phyloP scores from a whole-genome alignment of 2,888 invertebrate genomes.

The Sepioteuthis lessoniana region DNA sequence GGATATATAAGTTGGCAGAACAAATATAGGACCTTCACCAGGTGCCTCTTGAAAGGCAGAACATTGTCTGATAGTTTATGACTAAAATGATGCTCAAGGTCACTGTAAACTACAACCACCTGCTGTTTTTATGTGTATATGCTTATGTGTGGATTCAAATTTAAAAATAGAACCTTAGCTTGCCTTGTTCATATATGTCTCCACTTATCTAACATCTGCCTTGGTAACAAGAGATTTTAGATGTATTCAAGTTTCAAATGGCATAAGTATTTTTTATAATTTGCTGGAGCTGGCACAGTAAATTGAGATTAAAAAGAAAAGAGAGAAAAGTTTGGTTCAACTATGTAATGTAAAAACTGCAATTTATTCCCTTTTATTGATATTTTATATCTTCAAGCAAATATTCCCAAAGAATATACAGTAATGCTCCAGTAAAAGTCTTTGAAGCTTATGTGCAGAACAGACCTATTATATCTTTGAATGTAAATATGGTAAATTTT shows the following conservation, averaged over 20 bases:
- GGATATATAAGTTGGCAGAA: background rate
- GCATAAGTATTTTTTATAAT: background rate
- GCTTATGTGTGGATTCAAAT: background rate
- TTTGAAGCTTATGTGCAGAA: too few relatives aligned
- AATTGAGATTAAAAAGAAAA: background rate
- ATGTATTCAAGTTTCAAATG: background rate
- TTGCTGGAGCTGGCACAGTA: background rate
- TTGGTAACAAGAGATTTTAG: conserved; percentile 11
- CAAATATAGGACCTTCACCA: background rate
- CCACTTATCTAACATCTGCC: background rate
- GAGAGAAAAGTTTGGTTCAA: background rate
- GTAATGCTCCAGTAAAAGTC: too few relatives aligned
- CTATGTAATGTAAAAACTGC: background rate
- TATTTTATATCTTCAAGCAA: too few relatives aligned
- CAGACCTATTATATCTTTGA: too few relatives aligned
- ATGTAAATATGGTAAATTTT: too few relatives aligned
- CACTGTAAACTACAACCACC: background rate
- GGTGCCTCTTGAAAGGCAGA: background rate
- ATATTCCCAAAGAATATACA: too few relatives aligned
- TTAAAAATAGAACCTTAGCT: background rate
- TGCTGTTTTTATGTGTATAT: background rate
- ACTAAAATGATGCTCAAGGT: background rate
- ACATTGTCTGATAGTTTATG: background rate
- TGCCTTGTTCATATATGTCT: background rate
- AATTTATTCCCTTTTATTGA: too few relatives aligned